Conservation (phyloP, 37 sponge, comb jelly and placozoan species). For the Beroe forskalii region DNA sequence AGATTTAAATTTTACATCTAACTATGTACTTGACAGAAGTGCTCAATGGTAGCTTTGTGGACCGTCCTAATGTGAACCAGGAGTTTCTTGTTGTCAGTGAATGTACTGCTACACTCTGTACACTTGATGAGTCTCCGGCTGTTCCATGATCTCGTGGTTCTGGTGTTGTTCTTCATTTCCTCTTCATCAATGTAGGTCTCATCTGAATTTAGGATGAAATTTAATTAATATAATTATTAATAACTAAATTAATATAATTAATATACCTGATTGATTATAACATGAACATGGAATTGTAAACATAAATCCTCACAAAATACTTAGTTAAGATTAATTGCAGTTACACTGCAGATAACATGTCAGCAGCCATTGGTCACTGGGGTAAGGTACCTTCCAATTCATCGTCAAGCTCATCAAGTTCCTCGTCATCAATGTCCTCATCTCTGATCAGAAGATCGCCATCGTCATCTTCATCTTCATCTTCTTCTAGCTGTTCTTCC, state of each 20-base stretch:
- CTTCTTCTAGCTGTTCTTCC: neutral
- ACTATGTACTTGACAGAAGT: constrained; percentile 54
- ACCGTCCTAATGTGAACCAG: constrained; percentile 35
- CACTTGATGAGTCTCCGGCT: constrained; percentile 32
- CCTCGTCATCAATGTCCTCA: constrained; percentile 58
- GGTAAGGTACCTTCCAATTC: constrained; percentile 21
- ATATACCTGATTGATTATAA: too few species aligned
- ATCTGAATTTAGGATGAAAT: constrained; percentile 19
- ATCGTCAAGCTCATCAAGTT: constrained; percentile 40
- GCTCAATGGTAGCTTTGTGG: constrained; percentile 43
- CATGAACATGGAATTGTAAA: too few species aligned
- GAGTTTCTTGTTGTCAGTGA: constrained; percentile 54
- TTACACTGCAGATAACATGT: too few species aligned
- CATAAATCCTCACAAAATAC: too few species aligned
- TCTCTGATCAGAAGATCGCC: constrained; percentile 60
- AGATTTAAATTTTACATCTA: too few species aligned
- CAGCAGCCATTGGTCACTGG: too few species aligned
- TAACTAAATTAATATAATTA: too few species aligned
- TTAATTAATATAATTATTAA: too few species aligned
- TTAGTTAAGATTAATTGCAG: too few species aligned
- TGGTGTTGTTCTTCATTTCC: neutral
- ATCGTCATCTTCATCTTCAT: constrained; percentile 15
- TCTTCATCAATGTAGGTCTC: neutral
- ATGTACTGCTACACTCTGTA: constrained; percentile 29
- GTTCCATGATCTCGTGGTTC: neutral